A percentile compares a stretch with the other conserved stretches of the same genome.
phyloP scores from a whole-genome alignment of 2,113 vertebrate species.

The Eurypyga helias region DNA sequence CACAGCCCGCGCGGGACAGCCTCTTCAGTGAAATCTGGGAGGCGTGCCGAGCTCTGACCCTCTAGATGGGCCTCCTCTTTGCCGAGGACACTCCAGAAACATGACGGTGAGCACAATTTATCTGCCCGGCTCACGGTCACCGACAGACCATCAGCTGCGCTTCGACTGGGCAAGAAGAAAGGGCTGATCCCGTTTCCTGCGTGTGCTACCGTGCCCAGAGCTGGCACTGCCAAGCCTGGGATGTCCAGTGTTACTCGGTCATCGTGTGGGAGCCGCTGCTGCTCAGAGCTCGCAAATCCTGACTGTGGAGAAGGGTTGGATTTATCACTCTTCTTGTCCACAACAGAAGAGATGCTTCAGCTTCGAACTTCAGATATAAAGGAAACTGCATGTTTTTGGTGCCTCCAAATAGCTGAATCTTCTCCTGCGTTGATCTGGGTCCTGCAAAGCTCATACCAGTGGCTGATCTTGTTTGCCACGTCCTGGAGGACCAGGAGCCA shows the following conservation, averaged over 20 bases:
- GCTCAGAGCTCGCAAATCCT: background rate
- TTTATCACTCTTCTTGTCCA: background rate
- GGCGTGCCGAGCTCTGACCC: background rate
- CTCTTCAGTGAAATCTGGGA: background rate
- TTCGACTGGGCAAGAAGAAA: background rate
- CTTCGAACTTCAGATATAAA: background rate
- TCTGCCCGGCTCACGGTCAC: rapidly evolving
- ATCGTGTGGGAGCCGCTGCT: background rate
- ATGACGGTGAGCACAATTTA: rapidly evolving
- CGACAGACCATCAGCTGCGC: rapidly evolving
- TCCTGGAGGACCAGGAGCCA: background rate
- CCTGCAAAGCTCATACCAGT: background rate
- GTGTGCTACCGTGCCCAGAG: background rate
- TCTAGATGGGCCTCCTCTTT: background rate
- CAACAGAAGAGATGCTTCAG: background rate
- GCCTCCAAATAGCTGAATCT: background rate
- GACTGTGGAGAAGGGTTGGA: rapidly evolving
- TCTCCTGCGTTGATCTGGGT: background rate
- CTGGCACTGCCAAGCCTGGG: background rate
- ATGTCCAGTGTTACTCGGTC: background rate
- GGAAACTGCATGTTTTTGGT: rapidly evolving
- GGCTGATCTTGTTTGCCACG: background rate
- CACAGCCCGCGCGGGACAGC: background rate
- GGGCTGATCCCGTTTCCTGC: background rate
- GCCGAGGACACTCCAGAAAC: background rate